These are phyloP conservation scores for Pandemis cinnamomeana DNA, from an alignment of 2,888 invertebrate species.

Conservation along the genomic window DNA sequence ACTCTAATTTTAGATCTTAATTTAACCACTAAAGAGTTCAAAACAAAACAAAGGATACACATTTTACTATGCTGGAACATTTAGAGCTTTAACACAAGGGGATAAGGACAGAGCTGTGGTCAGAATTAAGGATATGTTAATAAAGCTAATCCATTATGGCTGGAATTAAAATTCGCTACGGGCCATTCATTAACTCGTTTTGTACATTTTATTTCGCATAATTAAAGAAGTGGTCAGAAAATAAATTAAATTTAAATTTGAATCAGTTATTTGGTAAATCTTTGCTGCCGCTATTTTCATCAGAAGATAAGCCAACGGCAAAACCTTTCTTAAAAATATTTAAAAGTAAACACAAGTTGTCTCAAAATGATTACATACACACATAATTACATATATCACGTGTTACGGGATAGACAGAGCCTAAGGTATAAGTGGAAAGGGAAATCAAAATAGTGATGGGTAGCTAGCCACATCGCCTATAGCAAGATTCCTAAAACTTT, in stretches of 20 bases:
- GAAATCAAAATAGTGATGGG: no score
- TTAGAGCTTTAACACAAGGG: background rate
- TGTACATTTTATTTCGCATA: conserved; percentile 13
- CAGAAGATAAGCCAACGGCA: no score
- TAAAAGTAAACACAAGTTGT: no score
- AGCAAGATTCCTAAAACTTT: no score
- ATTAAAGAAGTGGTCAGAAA: conserved; percentile 4
- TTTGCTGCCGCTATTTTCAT: background rate
- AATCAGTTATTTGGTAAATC: background rate
- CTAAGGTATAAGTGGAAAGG: no score
- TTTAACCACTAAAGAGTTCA: background rate
- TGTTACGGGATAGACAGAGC: no score
- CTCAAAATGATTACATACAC: no score
- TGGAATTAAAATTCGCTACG: conserved; percentile 31
- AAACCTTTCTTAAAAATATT: no score
- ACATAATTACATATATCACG: no score
- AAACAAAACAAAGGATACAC: conserved; percentile 1
- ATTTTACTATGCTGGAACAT: background rate
- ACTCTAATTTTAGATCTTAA: conserved; percentile 6
- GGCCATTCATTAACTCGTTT: conserved; percentile 27
- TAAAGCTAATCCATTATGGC: conserved; percentile 34
- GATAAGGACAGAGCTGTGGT: background rate
- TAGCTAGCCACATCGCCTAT: no score
- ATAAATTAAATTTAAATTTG: background rate
- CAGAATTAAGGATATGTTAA: conserved; percentile 21